A percentile compares a stretch with the other conserved stretches of the same genome.
phyloP scores from a whole-genome alignment of 2,888 invertebrate genomes.

The Tholera decimalis region DNA sequence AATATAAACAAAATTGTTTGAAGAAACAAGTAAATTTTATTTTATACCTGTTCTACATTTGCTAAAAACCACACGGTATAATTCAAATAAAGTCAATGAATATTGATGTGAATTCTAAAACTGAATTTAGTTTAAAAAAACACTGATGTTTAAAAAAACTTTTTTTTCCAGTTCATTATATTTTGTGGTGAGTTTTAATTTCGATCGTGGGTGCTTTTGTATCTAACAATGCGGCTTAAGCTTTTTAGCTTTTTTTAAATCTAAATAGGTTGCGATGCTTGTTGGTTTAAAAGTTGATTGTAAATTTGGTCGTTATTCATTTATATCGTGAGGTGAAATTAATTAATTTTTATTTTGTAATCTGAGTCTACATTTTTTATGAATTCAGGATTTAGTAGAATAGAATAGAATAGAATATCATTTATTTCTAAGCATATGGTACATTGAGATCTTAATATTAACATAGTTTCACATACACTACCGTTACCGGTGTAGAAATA shows the following conservation, averaged over 20 bases:
- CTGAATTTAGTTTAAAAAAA: conserved; percentile 25
- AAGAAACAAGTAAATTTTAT: too few species aligned
- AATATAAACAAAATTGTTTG: too few species aligned
- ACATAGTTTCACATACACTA: too few species aligned
- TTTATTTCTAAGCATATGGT: too few species aligned
- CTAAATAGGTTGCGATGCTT: conserved; percentile 1
- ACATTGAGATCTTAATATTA: too few species aligned
- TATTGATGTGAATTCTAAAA: conserved; percentile 32
- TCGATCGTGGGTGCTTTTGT: conserved; percentile 7
- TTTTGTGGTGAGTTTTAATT: conserved; percentile 39
- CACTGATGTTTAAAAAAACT: conserved; percentile 39
- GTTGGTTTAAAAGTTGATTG: background rate
- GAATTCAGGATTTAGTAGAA: too few species aligned
- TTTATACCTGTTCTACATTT: background rate
- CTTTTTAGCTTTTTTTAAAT: conserved; percentile 16
- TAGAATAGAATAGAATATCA: too few species aligned
- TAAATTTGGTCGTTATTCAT: conserved; percentile 8
- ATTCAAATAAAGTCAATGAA: background rate
- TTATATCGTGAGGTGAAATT: conserved; percentile 12
- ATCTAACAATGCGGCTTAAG: conserved; percentile 5
- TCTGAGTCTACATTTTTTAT: too few species aligned
- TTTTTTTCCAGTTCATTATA: conserved; percentile 48
- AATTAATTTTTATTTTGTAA: too few species aligned
- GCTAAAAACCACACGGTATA: background rate
- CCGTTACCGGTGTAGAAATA: too few species aligned